Base-by-base conservation (phyloP, 2,797 vertebrate genomes). In the Sebastiscus tertius region DNA sequence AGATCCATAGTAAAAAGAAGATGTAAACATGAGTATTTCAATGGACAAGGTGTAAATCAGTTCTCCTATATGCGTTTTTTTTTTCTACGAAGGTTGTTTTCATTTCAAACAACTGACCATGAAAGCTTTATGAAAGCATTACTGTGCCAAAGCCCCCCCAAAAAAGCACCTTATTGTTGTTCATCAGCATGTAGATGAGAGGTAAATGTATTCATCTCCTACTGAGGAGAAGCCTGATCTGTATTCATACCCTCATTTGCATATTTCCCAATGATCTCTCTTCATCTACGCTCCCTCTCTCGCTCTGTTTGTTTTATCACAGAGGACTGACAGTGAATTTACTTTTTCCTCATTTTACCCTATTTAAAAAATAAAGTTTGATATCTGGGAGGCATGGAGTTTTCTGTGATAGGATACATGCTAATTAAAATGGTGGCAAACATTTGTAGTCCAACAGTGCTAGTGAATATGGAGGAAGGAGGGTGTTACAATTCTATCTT, bases 201-300 rank as follows among this genome's bases (percentile, higher is more conserved):
- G 84, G 85, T 89, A 94, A 94, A 94, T 92, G 87, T 90, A 94
- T 94, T 94, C 87, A 68, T 91, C 89, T 90, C 91, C 86, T 87
- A 66, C 85, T 16, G 85, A 82, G 84, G 75, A 82, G 76, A 75
- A 83, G 89, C 84, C 80, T 90, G 81, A 92, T 94, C 89, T 90
- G 88, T 90, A 93, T 93, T 94, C 92, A 94, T 92, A 91, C 84
- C 81, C 58, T 56, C 76, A 92, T 94, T 92, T 92, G 84, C 92
- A 94, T 94, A 89, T 92, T 90, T 92, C 83, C 92, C 91, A 89
- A 89, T 90, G 87, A 92, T 93, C 83, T 87, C 82, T 86, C 86
- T 83, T 88, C 77, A 72, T 82, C 82, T 87, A 7, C 16, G 2
- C 70, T 62, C 58, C 29, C 24, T 73, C 31, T 66, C 59, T 34